Evolutionary conservation across 2,888 invertebrate species (phyloP), one percentile per base, ranked within the genome.

Genomic region (Callyntrura sp.): DNA sequence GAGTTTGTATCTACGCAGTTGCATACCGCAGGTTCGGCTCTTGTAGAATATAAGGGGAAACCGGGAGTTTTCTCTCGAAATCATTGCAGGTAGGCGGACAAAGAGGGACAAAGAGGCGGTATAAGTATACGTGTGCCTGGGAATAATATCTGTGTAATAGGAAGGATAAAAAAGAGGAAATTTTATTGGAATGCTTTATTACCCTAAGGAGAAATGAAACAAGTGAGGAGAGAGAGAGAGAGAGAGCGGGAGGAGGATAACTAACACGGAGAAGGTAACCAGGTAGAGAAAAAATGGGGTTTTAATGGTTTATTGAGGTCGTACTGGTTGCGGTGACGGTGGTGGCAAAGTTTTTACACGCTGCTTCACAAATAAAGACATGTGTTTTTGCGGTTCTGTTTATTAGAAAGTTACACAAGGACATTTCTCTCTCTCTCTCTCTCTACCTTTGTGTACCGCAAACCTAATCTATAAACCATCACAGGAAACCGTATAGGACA

Each of bases 161-260:
- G 35, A 6, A 35, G 35, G 35, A 35, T 35, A 51, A 51, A 76
- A 68, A 68, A 68, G 25, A 17, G 68, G 68, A 23, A 76, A 76
- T 25, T 76, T 76, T 76, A 51, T 51, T 76, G 20, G 76, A 48
- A 51, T 48, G 48, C 76, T 76, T 35, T 76, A 76, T 76, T 76
- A 76, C 76, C 76, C 76, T 12, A 76, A 76, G 76, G 76, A 76
- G 76, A 51, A 76, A 76, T 76, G 51, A 76, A 76, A 51, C 12
- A 25, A 76, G 43, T 68, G n/a, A 45, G 25, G 76, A 51, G 23
- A 51, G 6, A 68, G 76, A 8, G 6, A 51, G 8, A 17, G 43
- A 25, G 14, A 12, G 23, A 62, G 43, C n/a, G 68, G n/a, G 23
- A 8, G 76, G 6, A 51, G 23, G 25, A 76, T n/a, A 51, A 48